Evolutionary conservation across 1,140 invertebrate species (phyloP), one percentile per base, ranked within the genome.

Genomic region (Antheraea mylitta): DNA sequence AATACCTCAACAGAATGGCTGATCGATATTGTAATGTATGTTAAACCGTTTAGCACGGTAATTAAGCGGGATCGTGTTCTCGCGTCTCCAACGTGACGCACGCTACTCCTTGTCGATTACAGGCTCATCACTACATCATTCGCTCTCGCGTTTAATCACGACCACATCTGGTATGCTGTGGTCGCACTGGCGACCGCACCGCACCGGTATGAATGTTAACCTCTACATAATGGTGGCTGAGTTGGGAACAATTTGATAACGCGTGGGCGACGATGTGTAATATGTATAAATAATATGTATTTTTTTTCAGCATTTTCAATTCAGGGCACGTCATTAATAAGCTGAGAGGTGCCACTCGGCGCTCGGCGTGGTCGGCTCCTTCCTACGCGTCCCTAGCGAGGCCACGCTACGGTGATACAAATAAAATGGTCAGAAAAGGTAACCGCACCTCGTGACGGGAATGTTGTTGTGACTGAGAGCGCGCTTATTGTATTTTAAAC

Each of bases 401-500:
- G 45, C 16, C 45, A 13, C 10, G 45, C 45, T 13, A n/a, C 16
- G 45, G 11, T 75, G 75, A 76, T 80, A 79, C 80, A 78, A 82
- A 82, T 82, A 83, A 87, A 89, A 86, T 85, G 87, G 78, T 87
- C 85, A 77, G 87, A 90, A 90, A 87, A 89, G 86, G 86, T 82
- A 82, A 82, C 30, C 13, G 81, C 80, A 80, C 78, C 74, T 87
- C 86, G 88, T 90, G 86, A 87, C 85, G 79, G 82, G 85, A 89
- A 90, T 87, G 84, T 82, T 79, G 86, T 80, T 78, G 84, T 86
- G 85, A 87, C 87, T 84, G 74, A 86, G 85, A 68, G 76, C 82
- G 80, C 81, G 83, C 85, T 90, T 85, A 88, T 90, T 90, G 87
- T 90, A 90, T 89, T 89, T 85, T 90, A 90, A 89, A 89, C 79